These are phyloP conservation scores for Agrochola litura DNA, from an alignment of 2,888 invertebrate species.

Conservation along the genomic window DNA sequence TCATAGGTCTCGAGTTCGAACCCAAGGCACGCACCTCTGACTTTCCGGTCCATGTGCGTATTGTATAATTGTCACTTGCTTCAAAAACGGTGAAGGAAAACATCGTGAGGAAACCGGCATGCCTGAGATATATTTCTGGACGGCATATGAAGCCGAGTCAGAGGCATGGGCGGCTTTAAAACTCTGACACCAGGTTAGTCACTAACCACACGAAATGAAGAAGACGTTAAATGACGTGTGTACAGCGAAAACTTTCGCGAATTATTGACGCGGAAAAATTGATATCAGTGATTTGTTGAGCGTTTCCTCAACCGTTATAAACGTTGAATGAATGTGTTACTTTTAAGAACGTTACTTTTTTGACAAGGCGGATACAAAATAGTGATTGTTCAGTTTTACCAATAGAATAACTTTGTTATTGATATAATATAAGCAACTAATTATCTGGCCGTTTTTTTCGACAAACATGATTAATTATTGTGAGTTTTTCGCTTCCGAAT, in stretches of 20 bases:
- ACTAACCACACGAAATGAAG: no score
- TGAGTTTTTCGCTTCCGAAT: constrained; percentile 33
- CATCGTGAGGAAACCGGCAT: no score
- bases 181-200: no score
- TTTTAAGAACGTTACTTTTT: constrained; percentile 21
- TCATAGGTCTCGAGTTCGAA: no score
- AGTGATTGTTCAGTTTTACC: constrained; percentile 27
- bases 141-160: no score
- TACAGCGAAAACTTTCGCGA: constrained; percentile 4
- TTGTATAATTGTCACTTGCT: no score
- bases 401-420: constrained; percentile 36
- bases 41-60: no score
- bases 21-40: no score
- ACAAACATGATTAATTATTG: constrained; percentile 46
- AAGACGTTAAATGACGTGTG: no score
- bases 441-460: constrained; percentile 40
- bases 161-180: no score
- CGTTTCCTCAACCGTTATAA: constrained; percentile 36
- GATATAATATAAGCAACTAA: constrained; percentile 32
- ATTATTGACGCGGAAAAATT: constrained; percentile 33
- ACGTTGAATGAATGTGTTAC: constrained; percentile 4
- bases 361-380: constrained; percentile 48
- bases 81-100: no score
- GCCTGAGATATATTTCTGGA: no score
- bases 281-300: constrained; percentile 39